Evolutionary conservation across 2,113 vertebrate species (phyloP).

Genomic region (Speoplatyrhinus poulsoni): DNA sequence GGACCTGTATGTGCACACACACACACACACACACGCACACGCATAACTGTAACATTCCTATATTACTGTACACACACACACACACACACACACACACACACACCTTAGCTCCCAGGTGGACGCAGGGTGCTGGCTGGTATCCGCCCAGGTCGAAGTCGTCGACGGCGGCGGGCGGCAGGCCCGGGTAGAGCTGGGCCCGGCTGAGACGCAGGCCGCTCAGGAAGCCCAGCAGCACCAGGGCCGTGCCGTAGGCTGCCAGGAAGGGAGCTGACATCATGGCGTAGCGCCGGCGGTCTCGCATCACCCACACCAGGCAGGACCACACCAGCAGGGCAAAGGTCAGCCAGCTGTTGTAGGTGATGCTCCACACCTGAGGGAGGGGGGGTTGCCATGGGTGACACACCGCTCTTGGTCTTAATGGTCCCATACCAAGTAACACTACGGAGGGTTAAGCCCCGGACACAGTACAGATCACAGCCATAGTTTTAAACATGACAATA

Average conservation of each 20-base stretch:
- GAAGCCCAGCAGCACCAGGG: slow-evolving; percentile 77
- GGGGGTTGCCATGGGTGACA: not conserved
- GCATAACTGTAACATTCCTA: not conserved
- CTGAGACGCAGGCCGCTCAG: slow-evolving; percentile 75
- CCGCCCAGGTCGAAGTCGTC: slow-evolving; percentile 77
- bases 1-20: slow-evolving; percentile 60
- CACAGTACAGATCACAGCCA: no score
- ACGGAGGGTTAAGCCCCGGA: no score
- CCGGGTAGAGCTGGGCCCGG: slow-evolving; percentile 74
- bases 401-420: not conserved
- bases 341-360: slow-evolving; percentile 78
- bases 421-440: not conserved
- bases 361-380: slow-evolving; percentile 72
- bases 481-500: no score
- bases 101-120: slow-evolving; percentile 78
- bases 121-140: slow-evolving; percentile 68
- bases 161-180: slow-evolving; percentile 67
- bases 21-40: not conserved
- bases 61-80: not conserved
- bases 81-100: not conserved
- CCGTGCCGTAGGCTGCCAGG: slow-evolving; percentile 78
- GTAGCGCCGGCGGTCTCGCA: slow-evolving; percentile 71
- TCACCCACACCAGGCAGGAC: slow-evolving; percentile 79
- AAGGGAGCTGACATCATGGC: slow-evolving; percentile 84
- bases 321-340: slow-evolving; percentile 79